Evolutionary conservation across 2,888 invertebrate genomes (phyloP), one percentile per base, ranked within the genome.

Genomic region (Dione vanillae): DNA sequence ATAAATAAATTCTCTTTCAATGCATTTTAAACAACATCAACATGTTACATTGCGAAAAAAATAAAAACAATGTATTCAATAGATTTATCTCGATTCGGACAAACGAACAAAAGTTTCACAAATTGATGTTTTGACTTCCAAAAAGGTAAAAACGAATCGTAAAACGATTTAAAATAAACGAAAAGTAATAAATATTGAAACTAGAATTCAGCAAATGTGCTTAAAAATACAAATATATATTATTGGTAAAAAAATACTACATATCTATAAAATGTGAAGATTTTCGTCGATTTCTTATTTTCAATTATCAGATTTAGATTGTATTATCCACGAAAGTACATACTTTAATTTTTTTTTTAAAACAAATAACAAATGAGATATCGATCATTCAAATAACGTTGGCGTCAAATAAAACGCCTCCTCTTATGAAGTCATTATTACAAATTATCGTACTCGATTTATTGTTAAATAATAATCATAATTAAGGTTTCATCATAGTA

Each of bases 401-500:
- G 27, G 27, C 27, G 27, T 27, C 27, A 5, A 27, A 27, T 5
- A 27, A 3, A 27, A 5, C 27, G 2, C 27, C 2, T 27, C 27
- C 27, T 27, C 5, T 27, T 27, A 27, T 27, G 27, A 27, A 27
- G 27, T 27, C 27, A 27, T 27, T 27, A 27, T 27, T 27, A 27
- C 5, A 27, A 3, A 27, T 27, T 27, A 27, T 19, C 1, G 12
- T 49, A 40, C 11, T 19, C 35, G 14, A 64, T 49, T 12, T 35
- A 12, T 47, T 20, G 12, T 5, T 49, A 19, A 49, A 10, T 64
- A 37, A 37, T 49, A 20, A n/a, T 40, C 54, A 47, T 27, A 27
- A 27, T 62, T 69, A 54, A 61, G 52, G 41, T 68, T 43, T 62
- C 62, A 62, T 52, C 37, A 62, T 45, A 40, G 27, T 49, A 20